Base-by-base conservation (phyloP, 2,113 vertebrate species). In the Trochalopteron elliotii region DNA sequence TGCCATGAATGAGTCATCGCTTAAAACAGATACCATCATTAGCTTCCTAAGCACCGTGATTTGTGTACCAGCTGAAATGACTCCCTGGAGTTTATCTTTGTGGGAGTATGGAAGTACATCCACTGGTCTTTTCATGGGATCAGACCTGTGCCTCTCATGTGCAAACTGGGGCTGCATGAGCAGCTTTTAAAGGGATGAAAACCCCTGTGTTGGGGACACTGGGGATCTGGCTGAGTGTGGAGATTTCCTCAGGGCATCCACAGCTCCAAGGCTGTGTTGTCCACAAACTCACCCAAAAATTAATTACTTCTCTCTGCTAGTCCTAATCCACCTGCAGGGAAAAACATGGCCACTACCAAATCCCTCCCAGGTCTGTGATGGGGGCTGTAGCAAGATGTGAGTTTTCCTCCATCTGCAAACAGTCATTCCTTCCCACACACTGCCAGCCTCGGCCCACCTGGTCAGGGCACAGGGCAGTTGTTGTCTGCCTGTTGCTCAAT, bases 391-490 rank as follows among this genome's bases (percentile, higher is more conserved):
- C 20, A 65, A 76, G 60, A 45, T 1, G 0, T 33, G 47, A 33
- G 4, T 35, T 69, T 88, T 88, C 28, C 57, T 76, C 39, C 22
- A 16, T n/a, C 19, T 65, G 42, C 50, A 5, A 2, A 39, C 15
- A 35, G 52, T 64, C 60, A 10, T 8, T 57, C 17, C 24, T 82
- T 60, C 44, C 74, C 5, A 2, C n/a, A 42, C 6, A 5, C 53
- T 75, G 56, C 19, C 45, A 93, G 40, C 63, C 60, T 37, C n/a
- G 20, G 59, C 39, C 79, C 0, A 0, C 60, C 83, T 28, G 47
- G 24, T 39, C 68, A 64, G 55, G 55, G 13, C 60, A 52, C 2
- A 0, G 3, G 12, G 9, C 0, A 2, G 5, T 50, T 79, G 52
- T 22, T 90, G 15, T 40, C 67, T 8, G 39, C 53, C 80, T 45